Evolutionary conservation across 1,140 invertebrate genomes (phyloP), one percentile per base, ranked within the genome.

Genomic region (Aculops lycopersici): DNA sequence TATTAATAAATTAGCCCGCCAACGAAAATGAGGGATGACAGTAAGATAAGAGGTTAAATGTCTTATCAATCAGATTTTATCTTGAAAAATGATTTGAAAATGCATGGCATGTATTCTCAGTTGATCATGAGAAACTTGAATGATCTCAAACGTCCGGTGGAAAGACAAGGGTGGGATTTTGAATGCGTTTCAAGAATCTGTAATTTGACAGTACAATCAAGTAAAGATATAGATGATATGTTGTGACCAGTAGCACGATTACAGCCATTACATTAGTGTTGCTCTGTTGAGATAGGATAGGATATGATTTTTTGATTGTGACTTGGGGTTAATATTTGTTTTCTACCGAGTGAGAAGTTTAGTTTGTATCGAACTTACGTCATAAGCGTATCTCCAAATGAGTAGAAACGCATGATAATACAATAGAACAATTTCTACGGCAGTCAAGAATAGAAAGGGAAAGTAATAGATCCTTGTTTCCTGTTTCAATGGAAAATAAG

Each of bases 161-260:
- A n/a, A 45, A 20, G 12, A 46, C 21, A 20, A 46, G 43, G 4
- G 43, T 46, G 5, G 45, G 45, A 31, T 46, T 39, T 38, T 46
- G 45, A 12, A 46, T 20, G n/a, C 24, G n/a, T 40, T 46, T 46
- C 1, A 46, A 16, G 13, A 38, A 21, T 39, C 41, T 44, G 37
- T 46, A 46, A 2, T 47, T 36, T 17, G 45, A 46, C 4, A 45
- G 17, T 8, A 46, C 35, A 3, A 45, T 39, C 13, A 15, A 24
- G 18, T 36, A 46, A 14, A 46, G 35, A 21, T 46, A 46, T 31
- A 24, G 20, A 31, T 46, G 45, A 35, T 41, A 46, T 2, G 4
- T 17, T 8, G 20, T 15, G n/a, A 20, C 31, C 3, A 21, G 4
- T 40, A 42, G 43, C 2, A 46, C 3, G 16, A 45, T 24, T 8